A percentile compares a stretch with the other conserved stretches of the same genome.
Conservation (phyloP, 2,888 invertebrate species). For the Callosobruchus maculatus region DNA sequence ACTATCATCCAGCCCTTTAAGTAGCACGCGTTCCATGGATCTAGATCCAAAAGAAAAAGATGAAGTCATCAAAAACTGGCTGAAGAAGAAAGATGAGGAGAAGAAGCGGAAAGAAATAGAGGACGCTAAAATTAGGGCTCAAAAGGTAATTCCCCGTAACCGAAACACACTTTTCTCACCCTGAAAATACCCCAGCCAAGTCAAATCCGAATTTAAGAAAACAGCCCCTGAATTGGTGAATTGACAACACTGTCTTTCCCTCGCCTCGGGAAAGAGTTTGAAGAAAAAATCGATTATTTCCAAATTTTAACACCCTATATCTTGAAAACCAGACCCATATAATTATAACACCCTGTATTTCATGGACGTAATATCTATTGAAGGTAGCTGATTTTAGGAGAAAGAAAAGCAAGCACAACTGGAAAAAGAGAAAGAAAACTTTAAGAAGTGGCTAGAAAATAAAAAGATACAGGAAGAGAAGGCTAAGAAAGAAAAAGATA, state of each 20-base stretch:
- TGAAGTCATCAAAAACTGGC: constrained; percentile 43
- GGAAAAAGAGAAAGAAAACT: constrained; percentile 47
- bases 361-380: background rate
- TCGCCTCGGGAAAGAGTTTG: too few relatives aligned
- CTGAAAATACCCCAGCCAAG: too few relatives aligned
- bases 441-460: constrained; percentile 52
- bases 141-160: constrained; percentile 16
- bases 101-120: constrained; percentile 34
- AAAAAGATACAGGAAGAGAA: constrained; percentile 40
- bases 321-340: too few relatives aligned
- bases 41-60: constrained; percentile 26
- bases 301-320: too few relatives aligned
- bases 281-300: too few relatives aligned
- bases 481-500: constrained; percentile 46
- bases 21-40: constrained; percentile 12
- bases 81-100: constrained; percentile 46
- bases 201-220: too few relatives aligned
- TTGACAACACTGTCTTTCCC: too few relatives aligned
- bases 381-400: constrained; percentile 16
- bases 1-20: constrained; percentile 23
- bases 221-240: too few relatives aligned
- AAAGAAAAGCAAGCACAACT: constrained; percentile 42
- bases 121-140: constrained; percentile 33
- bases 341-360: too few relatives aligned
- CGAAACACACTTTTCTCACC: too few relatives aligned